Percentiles rank a stretch among this genome's conserved stretches.
Conservation (phyloP, 2,888 invertebrate genomes). For the Lepidochrysops patricia region DNA sequence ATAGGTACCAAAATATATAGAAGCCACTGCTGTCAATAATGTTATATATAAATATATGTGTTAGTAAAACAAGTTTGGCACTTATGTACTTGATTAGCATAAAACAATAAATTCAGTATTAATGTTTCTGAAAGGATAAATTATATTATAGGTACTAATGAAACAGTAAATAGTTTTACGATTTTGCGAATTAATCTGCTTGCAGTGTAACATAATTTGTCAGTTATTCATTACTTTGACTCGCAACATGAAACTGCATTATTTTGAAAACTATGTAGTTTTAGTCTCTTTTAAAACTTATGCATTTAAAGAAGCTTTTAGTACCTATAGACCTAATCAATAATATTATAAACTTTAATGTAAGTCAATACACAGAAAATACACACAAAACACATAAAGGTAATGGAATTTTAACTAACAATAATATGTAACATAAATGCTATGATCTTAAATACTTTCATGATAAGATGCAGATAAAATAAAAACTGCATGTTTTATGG, state of each 20-base stretch:
- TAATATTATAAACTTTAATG: neutral
- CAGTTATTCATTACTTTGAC: too few species aligned
- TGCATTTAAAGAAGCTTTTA: neutral
- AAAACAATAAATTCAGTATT: neutral
- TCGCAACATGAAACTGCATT: neutral
- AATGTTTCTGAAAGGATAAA: neutral
- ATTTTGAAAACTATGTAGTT: neutral
- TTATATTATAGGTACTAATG: too few species aligned
- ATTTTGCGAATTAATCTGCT: neutral
- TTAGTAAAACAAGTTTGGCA: neutral
- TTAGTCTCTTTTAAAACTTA: neutral
- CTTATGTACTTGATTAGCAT: neutral
- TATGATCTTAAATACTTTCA: neutral
- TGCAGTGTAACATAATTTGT: neutral
- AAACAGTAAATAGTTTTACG: too few species aligned
- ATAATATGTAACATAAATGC: neutral
- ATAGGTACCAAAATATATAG: neutral
- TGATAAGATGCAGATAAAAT: neutral
- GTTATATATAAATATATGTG: neutral
- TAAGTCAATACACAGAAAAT: neutral
- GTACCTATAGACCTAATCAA: neutral
- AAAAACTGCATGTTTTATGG: neutral
- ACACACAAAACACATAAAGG: constrained; percentile 1
- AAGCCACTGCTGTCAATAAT: neutral
- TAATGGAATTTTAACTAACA: neutral